phyloP scores from a whole-genome alignment of 2,113 vertebrate species.

The Caranx melampygus region DNA sequence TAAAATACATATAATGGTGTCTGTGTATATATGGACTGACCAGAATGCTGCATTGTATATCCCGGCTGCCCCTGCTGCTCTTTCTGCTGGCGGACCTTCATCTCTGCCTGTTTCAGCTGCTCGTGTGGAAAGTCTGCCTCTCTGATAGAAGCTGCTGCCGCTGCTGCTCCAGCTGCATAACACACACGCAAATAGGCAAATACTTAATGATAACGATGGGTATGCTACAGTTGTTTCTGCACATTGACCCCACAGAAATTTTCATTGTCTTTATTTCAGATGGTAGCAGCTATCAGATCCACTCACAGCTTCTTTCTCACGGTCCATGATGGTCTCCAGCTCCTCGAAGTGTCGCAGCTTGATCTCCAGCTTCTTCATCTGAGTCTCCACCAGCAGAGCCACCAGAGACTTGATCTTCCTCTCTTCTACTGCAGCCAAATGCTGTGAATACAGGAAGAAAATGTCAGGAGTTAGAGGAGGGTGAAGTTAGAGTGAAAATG shows the following conservation, averaged over 20 bases:
- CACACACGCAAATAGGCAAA: conserved; percentile 9
- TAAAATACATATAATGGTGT: background rate
- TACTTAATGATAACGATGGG: background rate
- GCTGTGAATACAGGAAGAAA: conserved; percentile 77
- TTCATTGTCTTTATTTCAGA: background rate
- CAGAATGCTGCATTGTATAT: conserved; percentile 69
- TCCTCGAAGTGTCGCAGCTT: conserved; percentile 98
- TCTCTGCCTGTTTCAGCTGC: conserved; percentile 94
- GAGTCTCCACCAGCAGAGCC: conserved; percentile 95
- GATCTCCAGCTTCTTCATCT: conserved; percentile 99
- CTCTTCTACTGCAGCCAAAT: conserved; percentile 96
- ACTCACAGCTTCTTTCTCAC: conserved; percentile 95
- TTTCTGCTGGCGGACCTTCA: conserved; percentile 93
- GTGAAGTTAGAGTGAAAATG: background rate
- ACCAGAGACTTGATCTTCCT: conserved; percentile 97
- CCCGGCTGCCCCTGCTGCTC: conserved; percentile 88
- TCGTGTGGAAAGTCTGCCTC: conserved; percentile 96
- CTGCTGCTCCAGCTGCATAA: conserved; percentile 92
- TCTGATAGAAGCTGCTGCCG: conserved; percentile 95
- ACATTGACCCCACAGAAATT: background rate
- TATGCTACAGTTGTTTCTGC: background rate
- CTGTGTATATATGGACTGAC: conserved; percentile 38
- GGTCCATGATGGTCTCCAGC: conserved; percentile 98
- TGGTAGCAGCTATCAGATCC: background rate
- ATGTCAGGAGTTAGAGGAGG: background rate